A percentile compares a stretch with the other conserved stretches of the same genome.
These are phyloP conservation scores for Hypolimnas misippus DNA, from an alignment of 2,888 invertebrate genomes.

Conservation along the genomic window DNA sequence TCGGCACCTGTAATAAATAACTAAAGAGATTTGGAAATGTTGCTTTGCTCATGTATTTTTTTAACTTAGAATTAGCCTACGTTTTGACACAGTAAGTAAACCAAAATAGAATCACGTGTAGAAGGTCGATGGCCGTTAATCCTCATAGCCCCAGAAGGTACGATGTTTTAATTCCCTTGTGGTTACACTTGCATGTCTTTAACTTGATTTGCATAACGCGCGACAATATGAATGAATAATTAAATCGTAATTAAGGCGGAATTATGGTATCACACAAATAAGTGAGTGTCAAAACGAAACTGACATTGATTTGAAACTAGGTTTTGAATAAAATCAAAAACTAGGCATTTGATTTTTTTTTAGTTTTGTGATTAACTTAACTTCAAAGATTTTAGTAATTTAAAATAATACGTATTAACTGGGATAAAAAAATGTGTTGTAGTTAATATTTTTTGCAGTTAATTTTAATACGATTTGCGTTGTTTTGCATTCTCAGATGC, in stretches of 20 bases:
- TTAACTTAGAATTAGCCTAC: background rate
- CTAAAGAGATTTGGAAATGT: no score
- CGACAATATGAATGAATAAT: slow-evolving; percentile 7
- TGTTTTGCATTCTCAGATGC: background rate
- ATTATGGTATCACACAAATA: background rate
- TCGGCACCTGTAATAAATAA: no score
- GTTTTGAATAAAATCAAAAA: background rate
- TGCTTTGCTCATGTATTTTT: background rate
- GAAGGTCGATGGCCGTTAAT: slow-evolving; percentile 63
- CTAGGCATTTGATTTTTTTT: no score
- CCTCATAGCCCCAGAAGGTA: slow-evolving; percentile 44
- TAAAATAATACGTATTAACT: background rate
- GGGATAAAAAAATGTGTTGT: background rate
- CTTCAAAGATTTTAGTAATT: background rate
- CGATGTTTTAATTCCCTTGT: slow-evolving; percentile 41
- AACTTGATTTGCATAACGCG: slow-evolving; percentile 2
- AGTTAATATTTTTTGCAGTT: background rate
- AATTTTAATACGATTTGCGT: no score
- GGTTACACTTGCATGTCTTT: slow-evolving; percentile 7
- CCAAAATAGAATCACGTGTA: slow-evolving; percentile 28
- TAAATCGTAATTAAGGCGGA: background rate
- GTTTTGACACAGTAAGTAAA: background rate
- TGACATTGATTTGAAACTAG: slow-evolving; percentile 1
- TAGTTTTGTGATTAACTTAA: background rate
- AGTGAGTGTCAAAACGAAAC: background rate